Percentiles rank a stretch among this genome's conserved stretches.
These are phyloP conservation scores for Enteromius mattozi DNA, from an alignment of 2,797 vertebrate species.

Conservation along the genomic window DNA sequence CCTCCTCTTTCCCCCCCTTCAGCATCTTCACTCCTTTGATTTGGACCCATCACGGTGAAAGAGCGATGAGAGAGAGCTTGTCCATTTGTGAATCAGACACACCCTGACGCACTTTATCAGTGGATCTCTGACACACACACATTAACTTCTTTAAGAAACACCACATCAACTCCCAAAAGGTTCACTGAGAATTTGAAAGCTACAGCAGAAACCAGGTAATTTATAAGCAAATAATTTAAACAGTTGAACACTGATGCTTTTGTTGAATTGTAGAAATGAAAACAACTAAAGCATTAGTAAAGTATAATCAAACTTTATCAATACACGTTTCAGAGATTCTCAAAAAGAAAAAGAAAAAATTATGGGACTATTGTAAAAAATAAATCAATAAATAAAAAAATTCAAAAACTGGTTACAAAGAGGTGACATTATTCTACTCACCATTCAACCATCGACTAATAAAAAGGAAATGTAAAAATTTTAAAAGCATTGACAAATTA, in stretches of 20 bases:
- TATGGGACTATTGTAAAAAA: no score
- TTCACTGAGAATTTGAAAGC: constrained; percentile 9
- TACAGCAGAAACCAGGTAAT: background rate
- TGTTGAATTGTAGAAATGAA: background rate
- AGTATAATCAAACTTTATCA: background rate
- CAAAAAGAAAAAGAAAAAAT: background rate
- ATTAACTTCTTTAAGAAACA: constrained; percentile 70
- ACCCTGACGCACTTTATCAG: constrained; percentile 77
- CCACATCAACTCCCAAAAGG: no score
- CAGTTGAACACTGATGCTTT: background rate
- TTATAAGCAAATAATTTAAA: background rate
- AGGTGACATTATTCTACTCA: background rate
- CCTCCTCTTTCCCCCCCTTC: constrained; percentile 64
- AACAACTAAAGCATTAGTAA: background rate
- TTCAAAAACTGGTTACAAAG: background rate
- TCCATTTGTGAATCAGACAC: constrained; percentile 67
- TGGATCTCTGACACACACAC: constrained; percentile 67
- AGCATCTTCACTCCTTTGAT: constrained; percentile 41
- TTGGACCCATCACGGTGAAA: constrained; percentile 61
- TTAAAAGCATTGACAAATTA: background rate
- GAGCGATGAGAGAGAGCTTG: constrained; percentile 52
- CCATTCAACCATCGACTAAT: background rate
- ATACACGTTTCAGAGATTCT: background rate
- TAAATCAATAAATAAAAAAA: no score
- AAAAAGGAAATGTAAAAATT: background rate